These are phyloP conservation scores for Prosopocoilus inquinatus DNA, from an alignment of 2,888 invertebrate species.

Conservation along the genomic window DNA sequence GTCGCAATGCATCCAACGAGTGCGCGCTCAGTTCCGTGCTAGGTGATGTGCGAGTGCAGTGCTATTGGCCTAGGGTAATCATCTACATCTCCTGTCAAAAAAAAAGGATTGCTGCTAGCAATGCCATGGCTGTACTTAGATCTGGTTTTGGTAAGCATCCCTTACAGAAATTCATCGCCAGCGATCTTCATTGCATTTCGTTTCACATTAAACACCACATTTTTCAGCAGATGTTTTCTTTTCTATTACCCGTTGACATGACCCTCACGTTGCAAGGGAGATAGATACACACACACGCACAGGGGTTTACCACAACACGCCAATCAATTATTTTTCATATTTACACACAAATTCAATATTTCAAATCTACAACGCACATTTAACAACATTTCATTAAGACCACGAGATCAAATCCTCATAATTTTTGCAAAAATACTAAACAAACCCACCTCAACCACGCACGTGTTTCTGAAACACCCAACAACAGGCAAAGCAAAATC, in stretches of 20 bases:
- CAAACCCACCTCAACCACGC: too few species aligned
- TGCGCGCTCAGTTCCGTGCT: conserved; percentile 39
- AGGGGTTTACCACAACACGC: too few species aligned
- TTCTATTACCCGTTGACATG: background rate
- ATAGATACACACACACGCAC: too few species aligned
- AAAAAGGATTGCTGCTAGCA: conserved; percentile 12
- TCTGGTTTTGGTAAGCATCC: conserved; percentile 46
- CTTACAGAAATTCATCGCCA: background rate
- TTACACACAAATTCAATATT: background rate
- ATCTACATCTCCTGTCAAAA: background rate
- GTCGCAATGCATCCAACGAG: conserved; percentile 31
- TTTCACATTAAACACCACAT: background rate
- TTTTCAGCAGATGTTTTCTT: background rate
- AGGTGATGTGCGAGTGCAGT: conserved; percentile 37
- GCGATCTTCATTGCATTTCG: background rate
- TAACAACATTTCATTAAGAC: too few species aligned
- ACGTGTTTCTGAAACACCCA: too few species aligned
- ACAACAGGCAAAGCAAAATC: too few species aligned
- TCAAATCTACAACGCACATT: background rate
- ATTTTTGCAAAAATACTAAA: too few species aligned
- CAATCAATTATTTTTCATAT: background rate
- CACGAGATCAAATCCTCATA: too few species aligned
- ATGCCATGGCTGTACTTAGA: conserved; percentile 51
- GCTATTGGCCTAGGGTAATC: conserved; percentile 19
- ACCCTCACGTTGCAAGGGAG: too few species aligned